Percentiles rank a stretch among this genome's conserved stretches.
phyloP scores from a whole-genome alignment of 2,113 vertebrate genomes.

The Archilochus colubris region DNA sequence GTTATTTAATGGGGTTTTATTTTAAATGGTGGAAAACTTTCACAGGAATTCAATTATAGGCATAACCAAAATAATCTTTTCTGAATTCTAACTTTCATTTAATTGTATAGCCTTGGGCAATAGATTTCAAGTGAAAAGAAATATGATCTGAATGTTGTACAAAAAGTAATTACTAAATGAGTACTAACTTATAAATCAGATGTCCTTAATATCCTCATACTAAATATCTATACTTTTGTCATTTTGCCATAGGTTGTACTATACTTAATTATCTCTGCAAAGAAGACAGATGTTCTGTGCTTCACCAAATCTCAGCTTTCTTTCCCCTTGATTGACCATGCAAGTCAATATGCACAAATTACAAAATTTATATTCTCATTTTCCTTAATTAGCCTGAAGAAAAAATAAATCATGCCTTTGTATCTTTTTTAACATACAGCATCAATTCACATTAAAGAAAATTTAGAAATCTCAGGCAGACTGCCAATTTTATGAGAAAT shows the following conservation, averaged over 20 bases:
- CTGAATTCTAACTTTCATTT: not conserved
- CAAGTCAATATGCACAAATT: slow-evolving; percentile 60
- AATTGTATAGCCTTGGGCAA: not conserved
- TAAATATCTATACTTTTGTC: not conserved
- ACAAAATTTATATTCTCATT: slow-evolving; percentile 40
- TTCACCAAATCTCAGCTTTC: slow-evolving; percentile 46
- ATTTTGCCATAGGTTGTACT: slow-evolving; percentile 34
- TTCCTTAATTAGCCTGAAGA: slow-evolving; percentile 39
- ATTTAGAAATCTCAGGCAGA: not conserved
- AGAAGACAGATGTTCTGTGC: slow-evolving; percentile 54
- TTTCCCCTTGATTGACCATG: slow-evolving; percentile 58
- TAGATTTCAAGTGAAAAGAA: slow-evolving; percentile 22
- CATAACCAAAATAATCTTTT: not conserved
- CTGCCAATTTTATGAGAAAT: slow-evolving; percentile 10
- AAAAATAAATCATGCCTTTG: slow-evolving; percentile 53
- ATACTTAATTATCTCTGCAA: slow-evolving; percentile 44
- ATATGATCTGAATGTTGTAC: not conserved
- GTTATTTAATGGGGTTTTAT: not conserved
- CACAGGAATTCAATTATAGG: not conserved
- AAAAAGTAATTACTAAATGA: slow-evolving; percentile 33
- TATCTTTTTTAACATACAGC: not conserved
- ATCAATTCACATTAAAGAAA: not conserved
- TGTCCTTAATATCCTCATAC: not conserved
- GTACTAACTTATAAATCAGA: slow-evolving; percentile 26
- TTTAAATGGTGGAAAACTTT: not conserved